A percentile compares a stretch with the other conserved stretches of the same genome.
These are phyloP conservation scores for Galeruca laticollis DNA, from an alignment of 2,888 invertebrate genomes.

Conservation along the genomic window DNA sequence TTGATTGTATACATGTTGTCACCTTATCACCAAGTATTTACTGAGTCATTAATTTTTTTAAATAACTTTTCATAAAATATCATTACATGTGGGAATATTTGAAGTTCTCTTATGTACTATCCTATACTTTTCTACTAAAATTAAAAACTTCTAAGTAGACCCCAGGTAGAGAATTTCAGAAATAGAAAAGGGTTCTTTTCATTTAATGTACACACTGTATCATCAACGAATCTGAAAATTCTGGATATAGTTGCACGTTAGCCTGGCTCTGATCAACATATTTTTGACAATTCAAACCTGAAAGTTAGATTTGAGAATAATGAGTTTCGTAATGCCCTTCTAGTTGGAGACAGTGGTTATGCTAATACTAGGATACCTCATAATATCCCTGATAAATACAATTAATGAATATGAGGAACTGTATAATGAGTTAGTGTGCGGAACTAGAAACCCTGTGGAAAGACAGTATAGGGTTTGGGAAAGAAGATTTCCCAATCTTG, in stretches of 20 bases:
- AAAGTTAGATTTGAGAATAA: slow-evolving; percentile 34
- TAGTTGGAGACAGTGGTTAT: slow-evolving; percentile 54
- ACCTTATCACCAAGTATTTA: slow-evolving; percentile 23
- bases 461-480: no score
- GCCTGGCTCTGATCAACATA: slow-evolving; percentile 2
- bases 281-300: slow-evolving; percentile 32
- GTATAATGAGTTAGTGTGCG: slow-evolving; percentile 50
- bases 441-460: slow-evolving; percentile 35
- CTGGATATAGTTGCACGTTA: background rate
- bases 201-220: slow-evolving; percentile 36
- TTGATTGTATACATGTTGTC: slow-evolving; percentile 24
- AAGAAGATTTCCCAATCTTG: slow-evolving; percentile 11
- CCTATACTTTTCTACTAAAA: no score
- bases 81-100: no score
- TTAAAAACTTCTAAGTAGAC: slow-evolving; percentile 21
- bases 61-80: background rate
- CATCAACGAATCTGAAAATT: slow-evolving; percentile 10
- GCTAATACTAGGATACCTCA: slow-evolving; percentile 43
- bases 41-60: background rate
- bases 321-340: slow-evolving; percentile 36
- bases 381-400: slow-evolving; percentile 50
- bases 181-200: slow-evolving; percentile 41
- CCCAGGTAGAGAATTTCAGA: slow-evolving; percentile 15
- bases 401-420: slow-evolving; percentile 38
- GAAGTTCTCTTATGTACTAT: no score